phyloP scores from a whole-genome alignment of 2,797 vertebrate genomes.

The Choloepus didactylus region DNA sequence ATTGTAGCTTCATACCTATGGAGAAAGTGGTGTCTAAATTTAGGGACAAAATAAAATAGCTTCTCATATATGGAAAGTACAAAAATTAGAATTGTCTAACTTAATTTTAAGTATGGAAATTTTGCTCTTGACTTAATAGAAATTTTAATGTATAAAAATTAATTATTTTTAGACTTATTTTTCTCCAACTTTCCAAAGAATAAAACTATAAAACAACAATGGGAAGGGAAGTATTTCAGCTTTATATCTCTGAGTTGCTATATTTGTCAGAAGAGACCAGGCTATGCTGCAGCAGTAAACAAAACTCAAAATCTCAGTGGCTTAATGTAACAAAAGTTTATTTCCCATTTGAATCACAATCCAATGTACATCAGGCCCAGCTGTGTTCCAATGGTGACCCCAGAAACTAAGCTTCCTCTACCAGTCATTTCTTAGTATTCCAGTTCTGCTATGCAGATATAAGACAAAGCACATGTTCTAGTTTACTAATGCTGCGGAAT shows the following conservation, averaged over 20 bases:
- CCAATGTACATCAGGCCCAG: not conserved
- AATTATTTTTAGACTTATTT: not conserved
- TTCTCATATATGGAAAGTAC: not conserved
- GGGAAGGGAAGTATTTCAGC: not conserved
- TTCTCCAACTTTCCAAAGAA: not conserved
- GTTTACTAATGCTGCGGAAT: too few relatives aligned
- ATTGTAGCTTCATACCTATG: not conserved
- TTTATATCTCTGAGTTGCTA: not conserved
- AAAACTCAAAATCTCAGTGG: not conserved
- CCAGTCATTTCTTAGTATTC: not conserved
- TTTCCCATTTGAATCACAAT: not conserved
- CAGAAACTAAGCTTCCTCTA: not conserved
- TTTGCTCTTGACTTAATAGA: not conserved
- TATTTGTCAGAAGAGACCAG: not conserved
- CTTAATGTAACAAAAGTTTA: not conserved
- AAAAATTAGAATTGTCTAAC: not conserved
- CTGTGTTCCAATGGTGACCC: not conserved
- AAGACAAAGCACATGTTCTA: too few relatives aligned
- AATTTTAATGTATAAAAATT: not conserved
- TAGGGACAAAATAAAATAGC: not conserved
- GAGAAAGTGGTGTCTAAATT: not conserved
- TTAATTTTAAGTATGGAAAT: not conserved
- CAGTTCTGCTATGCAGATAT: not conserved
- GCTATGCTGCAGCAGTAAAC: not conserved
- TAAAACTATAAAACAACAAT: not conserved